Conservation (phyloP, 1,140 invertebrate genomes). For the Lineus longissimus region DNA sequence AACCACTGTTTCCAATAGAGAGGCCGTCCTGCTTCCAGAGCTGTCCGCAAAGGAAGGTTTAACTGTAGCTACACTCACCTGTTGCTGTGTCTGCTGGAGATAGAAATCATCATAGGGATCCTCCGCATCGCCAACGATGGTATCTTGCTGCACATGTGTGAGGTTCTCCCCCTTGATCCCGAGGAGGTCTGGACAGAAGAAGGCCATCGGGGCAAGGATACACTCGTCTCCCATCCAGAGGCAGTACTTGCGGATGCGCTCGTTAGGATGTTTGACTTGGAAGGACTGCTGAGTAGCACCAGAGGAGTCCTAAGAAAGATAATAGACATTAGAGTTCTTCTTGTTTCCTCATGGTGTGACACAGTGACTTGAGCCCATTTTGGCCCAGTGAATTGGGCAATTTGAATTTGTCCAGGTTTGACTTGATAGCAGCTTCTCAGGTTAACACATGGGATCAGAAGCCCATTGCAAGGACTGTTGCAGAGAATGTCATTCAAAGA, state of each 20-base stretch:
- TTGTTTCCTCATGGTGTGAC: neutral
- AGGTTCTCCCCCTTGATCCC: conserved; percentile 71
- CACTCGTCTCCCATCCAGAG: conserved; percentile 85
- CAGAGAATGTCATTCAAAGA: too few relatives aligned
- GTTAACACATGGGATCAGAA: too few relatives aligned
- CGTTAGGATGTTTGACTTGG: conserved; percentile 68
- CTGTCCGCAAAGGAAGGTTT: too few relatives aligned
- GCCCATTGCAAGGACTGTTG: too few relatives aligned
- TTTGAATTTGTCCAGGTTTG: too few relatives aligned
- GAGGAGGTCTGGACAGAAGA: conserved; percentile 86
- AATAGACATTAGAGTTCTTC: neutral
- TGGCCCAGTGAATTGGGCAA: too few relatives aligned
- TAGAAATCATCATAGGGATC: conserved; percentile 93
- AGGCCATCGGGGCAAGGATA: conserved; percentile 80
- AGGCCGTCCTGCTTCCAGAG: too few relatives aligned
- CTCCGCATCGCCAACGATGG: conserved; percentile 77
- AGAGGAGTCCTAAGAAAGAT: conserved; percentile 65
- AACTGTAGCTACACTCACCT: neutral
- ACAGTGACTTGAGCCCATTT: too few relatives aligned
- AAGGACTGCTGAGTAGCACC: conserved; percentile 78
- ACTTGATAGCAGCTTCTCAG: too few relatives aligned
- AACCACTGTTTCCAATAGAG: too few relatives aligned
- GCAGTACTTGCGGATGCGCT: conserved; percentile 70
- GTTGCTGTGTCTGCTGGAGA: conserved; percentile 54
- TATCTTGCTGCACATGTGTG: conserved; percentile 58